Evolutionary conservation across 1,140 invertebrate genomes (phyloP), one percentile per base, ranked within the genome.

Genomic region (Achroia grisella): DNA sequence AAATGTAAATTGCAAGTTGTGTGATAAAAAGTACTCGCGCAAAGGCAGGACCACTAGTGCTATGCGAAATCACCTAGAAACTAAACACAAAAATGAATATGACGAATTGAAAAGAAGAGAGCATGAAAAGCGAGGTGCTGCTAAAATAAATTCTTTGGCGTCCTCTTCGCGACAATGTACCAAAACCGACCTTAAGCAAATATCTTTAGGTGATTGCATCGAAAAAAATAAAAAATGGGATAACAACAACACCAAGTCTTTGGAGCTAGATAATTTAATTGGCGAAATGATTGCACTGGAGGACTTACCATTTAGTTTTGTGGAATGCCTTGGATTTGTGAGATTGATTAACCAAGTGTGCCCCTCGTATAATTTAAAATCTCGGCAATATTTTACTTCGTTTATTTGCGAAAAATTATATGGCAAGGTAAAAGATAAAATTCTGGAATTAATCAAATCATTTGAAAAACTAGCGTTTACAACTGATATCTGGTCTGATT

Each of bases 391-490:
- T n/a, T n/a, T n/a, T n/a, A n/a, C n/a, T n/a, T n/a, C n/a, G n/a
- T n/a, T n/a, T n/a, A n/a, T n/a, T n/a, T n/a, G n/a, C n/a, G n/a
- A n/a, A n/a, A n/a, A n/a, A n/a, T n/a, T n/a, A n/a, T n/a, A n/a
- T n/a, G n/a, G n/a, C n/a, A n/a, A n/a, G n/a, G n/a, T n/a, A n/a
- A n/a, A n/a, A n/a, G n/a, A n/a, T n/a, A n/a, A n/a, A n/a, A n/a
- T n/a, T n/a, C n/a, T n/a, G n/a, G n/a, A n/a, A n/a, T n/a, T n/a
- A n/a, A n/a, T n/a, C n/a, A 60, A 56, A 53, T 50, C 29, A 12
- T 59, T 58, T 55, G 58, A 65, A 59, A 59, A 58, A 52, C 33
- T 60, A 23, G 32, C 48, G 46, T 56, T 63, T 36, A 61, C 57
- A 37, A 57, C 27, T 27, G 58, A 55, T 48, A 54, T 54, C 23